phyloP scores from a whole-genome alignment of 92 coral and sea anemone species.

The Pocillopora meandrina region DNA sequence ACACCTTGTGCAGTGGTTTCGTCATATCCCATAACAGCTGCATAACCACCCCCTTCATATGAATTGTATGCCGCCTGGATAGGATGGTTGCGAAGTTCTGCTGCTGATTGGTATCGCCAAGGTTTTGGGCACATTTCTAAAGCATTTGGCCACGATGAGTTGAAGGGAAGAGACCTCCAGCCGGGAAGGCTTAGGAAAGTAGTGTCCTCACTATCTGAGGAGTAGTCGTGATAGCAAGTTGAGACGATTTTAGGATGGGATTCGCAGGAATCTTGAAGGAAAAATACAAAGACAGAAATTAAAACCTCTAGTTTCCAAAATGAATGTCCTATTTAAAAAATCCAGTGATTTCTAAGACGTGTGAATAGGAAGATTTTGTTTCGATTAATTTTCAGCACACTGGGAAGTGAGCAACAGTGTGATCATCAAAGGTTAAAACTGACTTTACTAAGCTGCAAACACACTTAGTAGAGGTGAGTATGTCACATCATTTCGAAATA shows the following conservation, averaged over 20 bases:
- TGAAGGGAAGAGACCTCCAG: constrained; percentile 34
- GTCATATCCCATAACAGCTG: constrained; percentile 57
- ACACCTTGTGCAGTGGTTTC: constrained; percentile 44
- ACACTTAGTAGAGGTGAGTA: too few relatives aligned
- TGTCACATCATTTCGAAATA: too few relatives aligned
- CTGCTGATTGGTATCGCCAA: constrained; percentile 42
- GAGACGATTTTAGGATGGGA: not conserved
- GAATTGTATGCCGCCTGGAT: constrained; percentile 10
- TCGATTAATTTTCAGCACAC: too few relatives aligned
- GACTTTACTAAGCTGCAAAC: too few relatives aligned
- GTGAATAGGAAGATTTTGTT: too few relatives aligned
- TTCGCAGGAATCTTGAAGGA: constrained; percentile 2
- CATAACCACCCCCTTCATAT: constrained; percentile 55
- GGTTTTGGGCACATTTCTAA: constrained; percentile 48
- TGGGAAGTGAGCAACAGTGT: too few relatives aligned
- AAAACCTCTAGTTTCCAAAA: not conserved
- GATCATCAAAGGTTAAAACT: too few relatives aligned
- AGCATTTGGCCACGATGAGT: constrained; percentile 49
- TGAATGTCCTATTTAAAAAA: too few relatives aligned
- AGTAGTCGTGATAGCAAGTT: constrained; percentile 39
- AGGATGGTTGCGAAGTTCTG: constrained; percentile 27
- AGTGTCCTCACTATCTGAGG: constrained; percentile 21
- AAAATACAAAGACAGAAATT: not conserved
- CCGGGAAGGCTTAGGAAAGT: constrained; percentile 45
- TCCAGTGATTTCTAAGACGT: too few relatives aligned